Conservation (phyloP, 1,140 invertebrate species). For the Camponotus vicinus region DNA sequence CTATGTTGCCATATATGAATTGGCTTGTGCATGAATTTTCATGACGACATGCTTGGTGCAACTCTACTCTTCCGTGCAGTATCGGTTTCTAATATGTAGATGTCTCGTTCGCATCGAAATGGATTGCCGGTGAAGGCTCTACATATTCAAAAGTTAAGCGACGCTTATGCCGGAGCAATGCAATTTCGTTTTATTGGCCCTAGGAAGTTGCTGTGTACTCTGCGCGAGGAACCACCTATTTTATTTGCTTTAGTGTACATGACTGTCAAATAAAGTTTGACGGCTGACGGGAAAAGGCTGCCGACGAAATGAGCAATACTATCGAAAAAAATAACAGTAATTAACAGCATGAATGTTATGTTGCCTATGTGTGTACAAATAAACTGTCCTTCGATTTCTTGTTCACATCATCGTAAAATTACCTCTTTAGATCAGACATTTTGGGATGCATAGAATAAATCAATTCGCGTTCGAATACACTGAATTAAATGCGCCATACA, state of each 20-base stretch:
- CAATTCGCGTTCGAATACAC: constrained; percentile 48
- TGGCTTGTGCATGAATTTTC: constrained; percentile 66
- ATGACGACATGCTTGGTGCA: constrained; percentile 55
- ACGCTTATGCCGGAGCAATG: neutral
- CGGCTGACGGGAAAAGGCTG: neutral
- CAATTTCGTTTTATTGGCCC: constrained; percentile 56
- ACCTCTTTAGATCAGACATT: constrained; percentile 32
- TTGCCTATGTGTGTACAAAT: constrained; percentile 32
- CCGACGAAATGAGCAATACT: neutral
- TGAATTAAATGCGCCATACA: constrained; percentile 26
- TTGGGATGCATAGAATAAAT: constrained; percentile 50
- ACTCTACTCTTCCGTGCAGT: constrained; percentile 45
- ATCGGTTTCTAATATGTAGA: constrained; percentile 71
- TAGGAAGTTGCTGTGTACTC: constrained; percentile 29
- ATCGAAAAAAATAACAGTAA: neutral
- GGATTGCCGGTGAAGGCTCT: constrained; percentile 34
- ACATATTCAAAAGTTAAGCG: constrained; percentile 62
- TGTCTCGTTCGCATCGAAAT: constrained; percentile 33
- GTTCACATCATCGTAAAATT: constrained; percentile 54
- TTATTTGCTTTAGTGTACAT: constrained; percentile 14
- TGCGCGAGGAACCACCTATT: constrained; percentile 2
- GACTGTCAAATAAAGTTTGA: constrained; percentile 37
- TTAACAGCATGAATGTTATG: neutral
- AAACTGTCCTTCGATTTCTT: constrained; percentile 20
- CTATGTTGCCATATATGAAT: neutral